Evolutionary conservation across 2,113 vertebrate genomes (phyloP).

Genomic region (Sylvia atricapilla): DNA sequence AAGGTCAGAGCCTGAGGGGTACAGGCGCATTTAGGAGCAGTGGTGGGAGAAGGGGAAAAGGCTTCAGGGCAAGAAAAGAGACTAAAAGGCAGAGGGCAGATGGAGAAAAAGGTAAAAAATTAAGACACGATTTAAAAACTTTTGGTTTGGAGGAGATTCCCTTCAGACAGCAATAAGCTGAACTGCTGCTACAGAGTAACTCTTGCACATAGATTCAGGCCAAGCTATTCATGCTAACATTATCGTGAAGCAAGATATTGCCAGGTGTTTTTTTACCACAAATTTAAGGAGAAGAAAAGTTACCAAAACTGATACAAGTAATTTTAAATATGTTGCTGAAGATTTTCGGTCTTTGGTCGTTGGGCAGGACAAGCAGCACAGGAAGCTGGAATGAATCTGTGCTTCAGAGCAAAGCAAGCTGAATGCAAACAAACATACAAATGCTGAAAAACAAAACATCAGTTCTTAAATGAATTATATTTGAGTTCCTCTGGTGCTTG

Average conservation of each 20-base stretch:
- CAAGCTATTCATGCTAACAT: not conserved
- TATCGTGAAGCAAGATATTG: slow-evolving; percentile 4
- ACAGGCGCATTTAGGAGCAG: slow-evolving; percentile 40
- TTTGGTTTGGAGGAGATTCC: not conserved
- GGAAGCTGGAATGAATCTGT: fast-evolving
- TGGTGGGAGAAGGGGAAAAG: not conserved
- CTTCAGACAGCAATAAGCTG: not conserved
- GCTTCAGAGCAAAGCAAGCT: not conserved
- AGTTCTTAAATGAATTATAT: not conserved
- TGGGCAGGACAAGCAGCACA: not conserved
- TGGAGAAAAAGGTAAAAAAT: not conserved
- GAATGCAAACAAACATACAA: not conserved
- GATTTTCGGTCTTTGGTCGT: not conserved
- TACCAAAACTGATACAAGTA: not conserved
- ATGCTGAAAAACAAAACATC: not conserved
- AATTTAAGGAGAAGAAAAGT: not conserved
- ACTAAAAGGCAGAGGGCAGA: not conserved
- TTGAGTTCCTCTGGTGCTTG: not conserved
- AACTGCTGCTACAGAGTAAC: not conserved
- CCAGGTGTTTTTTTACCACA: slow-evolving; percentile 7
- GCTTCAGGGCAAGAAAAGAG: not conserved
- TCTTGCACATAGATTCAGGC: not conserved
- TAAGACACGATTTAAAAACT: not conserved
- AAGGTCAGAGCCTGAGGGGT: slow-evolving; percentile 70
- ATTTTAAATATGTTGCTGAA: not conserved